Conservation (phyloP, 1,140 invertebrate genomes). For the Pygmarrhopalites habei region DNA sequence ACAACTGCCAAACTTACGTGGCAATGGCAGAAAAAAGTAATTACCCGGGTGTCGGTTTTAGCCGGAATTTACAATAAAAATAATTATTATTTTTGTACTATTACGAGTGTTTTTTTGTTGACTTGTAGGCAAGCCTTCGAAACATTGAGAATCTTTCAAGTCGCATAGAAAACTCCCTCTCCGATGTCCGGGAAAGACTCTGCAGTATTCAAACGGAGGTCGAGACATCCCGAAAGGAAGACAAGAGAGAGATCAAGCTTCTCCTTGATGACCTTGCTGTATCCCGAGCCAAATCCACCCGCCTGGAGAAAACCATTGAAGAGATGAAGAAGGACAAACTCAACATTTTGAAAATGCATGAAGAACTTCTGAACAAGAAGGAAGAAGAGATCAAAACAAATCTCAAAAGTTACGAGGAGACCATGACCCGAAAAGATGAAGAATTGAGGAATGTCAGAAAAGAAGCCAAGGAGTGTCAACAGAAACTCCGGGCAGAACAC, state of each 20-base stretch:
- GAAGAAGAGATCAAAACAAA: neutral
- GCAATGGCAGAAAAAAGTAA: slow-evolving; percentile 10
- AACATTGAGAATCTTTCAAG: slow-evolving; percentile 1
- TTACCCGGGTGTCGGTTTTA: no score
- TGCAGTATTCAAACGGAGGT: slow-evolving; percentile 1
- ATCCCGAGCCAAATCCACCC: neutral
- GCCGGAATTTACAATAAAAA: no score
- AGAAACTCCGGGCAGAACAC: neutral
- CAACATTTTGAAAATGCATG: neutral
- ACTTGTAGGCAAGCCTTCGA: neutral
- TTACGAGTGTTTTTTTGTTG: no score
- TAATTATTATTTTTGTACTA: no score
- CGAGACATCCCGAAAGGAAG: slow-evolving; percentile 3
- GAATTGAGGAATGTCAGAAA: neutral
- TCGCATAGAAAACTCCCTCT: neutral
- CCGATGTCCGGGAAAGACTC: neutral
- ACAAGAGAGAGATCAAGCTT: slow-evolving; percentile 13
- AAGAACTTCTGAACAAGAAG: slow-evolving; percentile 8
- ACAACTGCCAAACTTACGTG: neutral
- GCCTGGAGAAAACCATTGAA: slow-evolving; percentile 8
- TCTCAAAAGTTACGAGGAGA: slow-evolving; percentile 1
- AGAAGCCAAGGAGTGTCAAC: neutral
- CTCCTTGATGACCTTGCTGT: slow-evolving; percentile 4
- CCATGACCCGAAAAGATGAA: neutral
- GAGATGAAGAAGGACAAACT: slow-evolving; percentile 14